phyloP scores from a whole-genome alignment of 2,113 vertebrate genomes.

The Campylomormyrus numenius region DNA sequence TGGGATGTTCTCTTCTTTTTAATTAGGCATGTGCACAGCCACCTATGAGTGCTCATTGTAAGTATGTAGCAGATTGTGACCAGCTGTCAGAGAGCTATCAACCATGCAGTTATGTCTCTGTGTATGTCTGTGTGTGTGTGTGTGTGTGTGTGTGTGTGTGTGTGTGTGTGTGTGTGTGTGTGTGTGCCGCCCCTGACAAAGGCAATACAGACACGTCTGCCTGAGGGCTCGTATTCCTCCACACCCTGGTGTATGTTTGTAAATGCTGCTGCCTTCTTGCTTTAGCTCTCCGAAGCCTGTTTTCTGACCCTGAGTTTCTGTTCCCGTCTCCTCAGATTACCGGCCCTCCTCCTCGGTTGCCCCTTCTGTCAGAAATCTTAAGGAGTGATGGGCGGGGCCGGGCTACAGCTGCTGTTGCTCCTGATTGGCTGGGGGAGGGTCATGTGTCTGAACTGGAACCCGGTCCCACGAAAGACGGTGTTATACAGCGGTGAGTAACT shows the following conservation, averaged over 20 bases:
- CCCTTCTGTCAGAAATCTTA: conserved; percentile 15
- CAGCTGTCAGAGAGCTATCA: neutral
- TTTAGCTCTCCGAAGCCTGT: neutral
- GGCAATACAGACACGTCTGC: neutral
- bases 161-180: neutral
- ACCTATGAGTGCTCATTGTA: neutral
- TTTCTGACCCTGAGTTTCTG: neutral
- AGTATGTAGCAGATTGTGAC: conserved; percentile 5
- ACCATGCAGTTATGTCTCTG: neutral
- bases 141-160: neutral
- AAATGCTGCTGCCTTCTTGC: neutral
- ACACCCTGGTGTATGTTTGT: neutral
- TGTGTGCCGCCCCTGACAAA: neutral
- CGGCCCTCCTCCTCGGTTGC: neutral
- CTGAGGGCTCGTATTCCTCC: neutral
- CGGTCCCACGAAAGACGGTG: conserved; percentile 64
- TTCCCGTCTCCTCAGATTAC: neutral
- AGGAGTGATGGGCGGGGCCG: conserved; percentile 50
- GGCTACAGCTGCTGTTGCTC: conserved; percentile 56
- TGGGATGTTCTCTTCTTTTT: neutral
- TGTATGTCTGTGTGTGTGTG: neutral
- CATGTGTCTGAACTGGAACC: conserved; percentile 64
- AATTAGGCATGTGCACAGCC: conserved; percentile 7
- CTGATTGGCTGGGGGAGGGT: conserved; percentile 56
- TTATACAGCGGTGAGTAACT: conserved; percentile 58